Percentiles rank a stretch among this genome's conserved stretches.
Evolutionary conservation across 2,797 vertebrate species (phyloP).

Genomic region (Coregonus ussuriensis): DNA sequence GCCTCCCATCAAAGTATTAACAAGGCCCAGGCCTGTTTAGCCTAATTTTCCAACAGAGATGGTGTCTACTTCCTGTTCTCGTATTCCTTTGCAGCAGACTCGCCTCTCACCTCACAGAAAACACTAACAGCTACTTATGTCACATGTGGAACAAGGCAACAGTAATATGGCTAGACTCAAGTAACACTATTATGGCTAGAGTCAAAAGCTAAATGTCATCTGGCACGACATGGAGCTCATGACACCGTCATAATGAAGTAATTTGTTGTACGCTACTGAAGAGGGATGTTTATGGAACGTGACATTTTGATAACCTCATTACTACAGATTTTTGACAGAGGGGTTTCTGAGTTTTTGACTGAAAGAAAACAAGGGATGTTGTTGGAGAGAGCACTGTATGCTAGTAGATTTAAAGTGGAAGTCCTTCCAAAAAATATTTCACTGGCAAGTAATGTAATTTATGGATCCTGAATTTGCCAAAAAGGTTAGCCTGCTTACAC

Average conservation of each 20-base stretch:
- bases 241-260: conserved; percentile 26
- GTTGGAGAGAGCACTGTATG: not conserved
- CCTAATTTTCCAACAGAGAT: not conserved
- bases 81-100: not conserved
- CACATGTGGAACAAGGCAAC: not conserved
- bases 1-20: not conserved
- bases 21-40: not conserved
- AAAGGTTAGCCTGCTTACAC: too few species aligned
- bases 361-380: not conserved
- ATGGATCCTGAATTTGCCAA: too few species aligned
- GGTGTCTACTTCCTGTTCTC: not conserved
- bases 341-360: conserved; percentile 34
- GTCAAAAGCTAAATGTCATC: conserved; percentile 44
- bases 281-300: conserved; percentile 32
- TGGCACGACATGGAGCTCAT: conserved; percentile 18
- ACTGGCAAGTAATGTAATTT: too few species aligned
- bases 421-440: not conserved
- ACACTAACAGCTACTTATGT: conserved; percentile 1
- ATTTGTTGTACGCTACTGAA: conserved; percentile 20
- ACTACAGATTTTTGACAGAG: conserved; percentile 26
- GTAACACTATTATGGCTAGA: not conserved
- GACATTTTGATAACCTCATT: conserved; percentile 44
- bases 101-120: conserved; percentile 11
- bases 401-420: not conserved
- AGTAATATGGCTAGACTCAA: not conserved